These are phyloP conservation scores for Pygoscelis adeliae DNA, from an alignment of 2,113 vertebrate genomes.

Conservation along the genomic window DNA sequence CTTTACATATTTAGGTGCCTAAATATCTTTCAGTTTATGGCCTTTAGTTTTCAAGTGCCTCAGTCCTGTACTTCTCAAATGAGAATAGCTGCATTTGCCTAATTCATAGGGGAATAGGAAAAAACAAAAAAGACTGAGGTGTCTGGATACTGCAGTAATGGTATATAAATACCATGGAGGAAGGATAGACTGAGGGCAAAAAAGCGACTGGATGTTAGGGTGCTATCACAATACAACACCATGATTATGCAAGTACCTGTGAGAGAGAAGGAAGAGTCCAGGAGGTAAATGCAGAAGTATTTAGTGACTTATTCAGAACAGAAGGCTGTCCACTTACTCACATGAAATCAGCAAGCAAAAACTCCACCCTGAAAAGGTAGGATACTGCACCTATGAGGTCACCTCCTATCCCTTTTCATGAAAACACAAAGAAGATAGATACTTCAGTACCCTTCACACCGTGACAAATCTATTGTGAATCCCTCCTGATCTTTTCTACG, in stretches of 20 bases:
- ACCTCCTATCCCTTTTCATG: neutral
- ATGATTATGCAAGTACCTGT: fast-evolving
- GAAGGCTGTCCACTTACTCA: neutral
- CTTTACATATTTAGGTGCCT: neutral
- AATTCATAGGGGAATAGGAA: neutral
- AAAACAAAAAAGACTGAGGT: neutral
- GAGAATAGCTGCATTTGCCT: neutral
- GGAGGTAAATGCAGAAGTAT: neutral
- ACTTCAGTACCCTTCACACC: neutral
- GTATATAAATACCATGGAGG: neutral
- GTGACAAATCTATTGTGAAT: neutral
- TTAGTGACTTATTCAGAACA: neutral
- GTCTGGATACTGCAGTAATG: neutral
- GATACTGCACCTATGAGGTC: neutral
- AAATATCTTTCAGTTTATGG: neutral
- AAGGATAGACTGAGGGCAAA: neutral
- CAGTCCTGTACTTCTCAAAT: neutral
- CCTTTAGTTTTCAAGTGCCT: neutral
- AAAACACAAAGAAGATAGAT: neutral
- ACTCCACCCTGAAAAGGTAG: neutral
- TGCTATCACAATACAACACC: neutral
- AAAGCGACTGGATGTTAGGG: neutral
- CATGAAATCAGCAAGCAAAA: neutral
- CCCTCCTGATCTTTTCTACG: neutral
- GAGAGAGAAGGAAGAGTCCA: neutral